phyloP scores from a whole-genome alignment of 2,113 vertebrate genomes.

The Notarius lentiginosus region DNA sequence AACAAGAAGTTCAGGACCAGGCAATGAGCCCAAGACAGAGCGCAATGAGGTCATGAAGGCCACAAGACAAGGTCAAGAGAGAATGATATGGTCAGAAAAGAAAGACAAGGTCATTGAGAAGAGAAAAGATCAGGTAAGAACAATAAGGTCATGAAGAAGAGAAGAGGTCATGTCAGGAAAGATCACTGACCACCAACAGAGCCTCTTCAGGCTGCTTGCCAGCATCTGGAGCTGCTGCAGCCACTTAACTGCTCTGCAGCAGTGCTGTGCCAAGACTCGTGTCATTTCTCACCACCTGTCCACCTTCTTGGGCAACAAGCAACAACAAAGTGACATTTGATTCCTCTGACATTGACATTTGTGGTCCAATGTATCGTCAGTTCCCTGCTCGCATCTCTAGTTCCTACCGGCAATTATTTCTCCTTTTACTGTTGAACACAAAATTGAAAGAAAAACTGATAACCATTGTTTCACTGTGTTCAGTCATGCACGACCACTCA shows the following conservation, averaged over 20 bases:
- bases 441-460: background rate
- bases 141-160: background rate
- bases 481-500: background rate
- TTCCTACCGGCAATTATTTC: background rate
- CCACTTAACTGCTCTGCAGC: background rate
- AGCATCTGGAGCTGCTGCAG: slow-evolving; percentile 5
- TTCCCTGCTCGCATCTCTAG: too few species aligned
- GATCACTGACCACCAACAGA: background rate
- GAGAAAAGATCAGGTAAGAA: background rate
- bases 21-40: background rate
- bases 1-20: background rate
- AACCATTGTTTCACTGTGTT: background rate
- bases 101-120: background rate
- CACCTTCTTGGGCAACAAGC: background rate
- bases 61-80: background rate
- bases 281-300: background rate
- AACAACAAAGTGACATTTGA: background rate
- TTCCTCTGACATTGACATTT: background rate
- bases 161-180: background rate
- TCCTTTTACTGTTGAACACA: background rate
- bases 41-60: background rate
- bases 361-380: background rate
- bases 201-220: background rate
- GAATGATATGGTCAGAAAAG: background rate
- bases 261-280: background rate